Percentiles rank a stretch among this genome's conserved stretches.
Conservation (phyloP, 2,888 invertebrate species). For the Drosophila borborema region DNA sequence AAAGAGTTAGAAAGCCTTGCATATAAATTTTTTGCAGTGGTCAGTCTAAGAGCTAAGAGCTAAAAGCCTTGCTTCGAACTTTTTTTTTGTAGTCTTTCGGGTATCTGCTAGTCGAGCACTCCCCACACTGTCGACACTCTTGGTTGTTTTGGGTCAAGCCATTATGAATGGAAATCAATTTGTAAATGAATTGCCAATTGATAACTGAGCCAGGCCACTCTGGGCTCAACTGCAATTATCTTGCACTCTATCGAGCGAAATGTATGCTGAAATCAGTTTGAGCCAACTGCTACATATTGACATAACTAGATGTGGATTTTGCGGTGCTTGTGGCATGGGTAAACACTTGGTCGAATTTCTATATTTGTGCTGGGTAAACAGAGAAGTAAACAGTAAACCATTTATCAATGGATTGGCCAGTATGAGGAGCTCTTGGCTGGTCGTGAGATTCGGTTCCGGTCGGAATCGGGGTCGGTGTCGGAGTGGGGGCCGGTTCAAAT, state of each 20-base stretch:
- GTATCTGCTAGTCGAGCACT: not conserved
- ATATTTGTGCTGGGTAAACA: slow-evolving; percentile 15
- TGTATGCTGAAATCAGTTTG: not conserved
- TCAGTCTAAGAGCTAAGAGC: too few relatives aligned
- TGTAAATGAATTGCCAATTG: slow-evolving; percentile 11
- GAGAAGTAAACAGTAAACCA: slow-evolving; percentile 7
- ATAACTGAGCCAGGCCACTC: not conserved
- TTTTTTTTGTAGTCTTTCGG: too few relatives aligned
- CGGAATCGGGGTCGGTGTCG: too few relatives aligned
- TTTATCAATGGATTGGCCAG: slow-evolving; percentile 9
- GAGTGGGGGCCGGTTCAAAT: not conserved
- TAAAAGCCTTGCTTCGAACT: too few relatives aligned
- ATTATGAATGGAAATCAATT: slow-evolving; percentile 7
- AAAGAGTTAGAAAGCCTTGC: too few relatives aligned
- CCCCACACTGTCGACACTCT: too few relatives aligned
- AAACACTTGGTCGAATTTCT: not conserved
- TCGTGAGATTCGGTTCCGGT: not conserved
- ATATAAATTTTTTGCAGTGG: too few relatives aligned
- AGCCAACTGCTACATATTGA: not conserved
- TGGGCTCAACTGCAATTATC: slow-evolving; percentile 2
- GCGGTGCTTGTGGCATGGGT: not conserved
- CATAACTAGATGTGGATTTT: not conserved
- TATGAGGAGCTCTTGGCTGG: not conserved
- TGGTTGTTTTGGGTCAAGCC: too few relatives aligned
- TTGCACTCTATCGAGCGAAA: not conserved